Evolutionary conservation across 2,888 invertebrate genomes (phyloP).

Genomic region (Aleiodes leptofemur): DNA sequence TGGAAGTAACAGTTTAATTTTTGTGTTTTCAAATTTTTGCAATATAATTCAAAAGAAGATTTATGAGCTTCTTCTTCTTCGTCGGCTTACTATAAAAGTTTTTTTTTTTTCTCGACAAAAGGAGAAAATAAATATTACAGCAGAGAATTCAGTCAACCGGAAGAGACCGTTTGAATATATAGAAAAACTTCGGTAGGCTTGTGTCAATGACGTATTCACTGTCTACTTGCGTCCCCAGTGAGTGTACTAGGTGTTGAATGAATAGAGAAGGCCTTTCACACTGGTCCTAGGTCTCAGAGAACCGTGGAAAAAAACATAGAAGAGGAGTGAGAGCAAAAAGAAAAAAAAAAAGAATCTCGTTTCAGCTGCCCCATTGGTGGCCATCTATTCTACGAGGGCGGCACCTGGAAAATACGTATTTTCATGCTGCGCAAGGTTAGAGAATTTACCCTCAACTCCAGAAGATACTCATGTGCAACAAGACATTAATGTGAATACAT

Average conservation of each 20-base stretch:
- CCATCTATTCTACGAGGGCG: constrained; percentile 52
- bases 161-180: constrained; percentile 54
- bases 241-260: constrained; percentile 56
- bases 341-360: constrained; percentile 35
- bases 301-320: constrained; percentile 33
- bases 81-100: constrained; percentile 6
- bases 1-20: not conserved
- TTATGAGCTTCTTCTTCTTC: constrained; percentile 21
- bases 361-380: constrained; percentile 52
- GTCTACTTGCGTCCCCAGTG: constrained; percentile 49
- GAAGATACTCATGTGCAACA: constrained; percentile 17
- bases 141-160: constrained; percentile 50
- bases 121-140: constrained; percentile 29
- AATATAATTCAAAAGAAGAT: constrained; percentile 19
- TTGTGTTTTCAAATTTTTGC: not conserved
- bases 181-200: constrained; percentile 43
- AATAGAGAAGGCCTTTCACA: constrained; percentile 52
- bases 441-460: not conserved
- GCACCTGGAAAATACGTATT: constrained; percentile 57
- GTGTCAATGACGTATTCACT: constrained; percentile 44
- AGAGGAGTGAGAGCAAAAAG: constrained; percentile 16
- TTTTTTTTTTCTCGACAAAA: constrained; percentile 4
- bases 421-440: constrained; percentile 50
- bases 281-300: constrained; percentile 17
- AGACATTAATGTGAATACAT: constrained; percentile 25